Evolutionary conservation across 1,140 invertebrate genomes (phyloP).

Genomic region (Globodera rostochiensis): DNA sequence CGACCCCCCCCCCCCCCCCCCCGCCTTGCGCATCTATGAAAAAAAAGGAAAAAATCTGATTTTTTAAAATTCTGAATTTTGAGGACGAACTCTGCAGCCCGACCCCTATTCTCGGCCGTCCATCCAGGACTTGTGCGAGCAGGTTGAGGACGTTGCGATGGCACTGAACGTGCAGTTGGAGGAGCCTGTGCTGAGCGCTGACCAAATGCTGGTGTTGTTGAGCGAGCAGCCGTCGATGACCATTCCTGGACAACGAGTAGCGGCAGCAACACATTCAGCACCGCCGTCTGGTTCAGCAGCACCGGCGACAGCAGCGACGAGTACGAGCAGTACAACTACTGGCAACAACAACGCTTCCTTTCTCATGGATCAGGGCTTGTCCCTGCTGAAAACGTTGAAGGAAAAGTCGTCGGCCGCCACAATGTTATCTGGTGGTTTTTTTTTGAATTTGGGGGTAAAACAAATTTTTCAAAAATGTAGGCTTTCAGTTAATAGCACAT

Average conservation of each 20-base stretch:
- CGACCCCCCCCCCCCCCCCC: too few relatives aligned
- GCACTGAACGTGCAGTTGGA: slow-evolving; percentile 21
- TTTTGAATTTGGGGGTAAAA: too few relatives aligned
- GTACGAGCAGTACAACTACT: slow-evolving; percentile 26
- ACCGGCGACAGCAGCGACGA: slow-evolving; percentile 11
- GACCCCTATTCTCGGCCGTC: slow-evolving; percentile 79
- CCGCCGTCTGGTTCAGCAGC: slow-evolving; percentile 6
- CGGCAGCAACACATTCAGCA: not conserved
- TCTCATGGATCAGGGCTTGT: slow-evolving; percentile 53
- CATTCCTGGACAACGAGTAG: not conserved
- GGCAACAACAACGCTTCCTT: not conserved
- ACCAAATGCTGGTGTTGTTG: slow-evolving; percentile 3
- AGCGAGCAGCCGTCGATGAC: not conserved
- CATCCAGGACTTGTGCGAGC: slow-evolving; percentile 79
- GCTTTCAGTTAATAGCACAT: too few relatives aligned
- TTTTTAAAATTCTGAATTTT: not conserved
- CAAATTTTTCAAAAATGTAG: too few relatives aligned
- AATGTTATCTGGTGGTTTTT: not conserved
- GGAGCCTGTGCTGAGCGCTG: slow-evolving; percentile 7
- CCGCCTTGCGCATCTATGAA: too few relatives aligned
- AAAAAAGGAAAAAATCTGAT: too few relatives aligned
- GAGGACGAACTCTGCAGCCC: slow-evolving; percentile 71
- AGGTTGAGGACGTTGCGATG: slow-evolving; percentile 71
- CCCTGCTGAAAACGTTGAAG: slow-evolving; percentile 84
- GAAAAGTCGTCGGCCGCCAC: slow-evolving; percentile 90